Base-by-base conservation (phyloP, 2,888 invertebrate genomes). In the Lagria hirta region DNA sequence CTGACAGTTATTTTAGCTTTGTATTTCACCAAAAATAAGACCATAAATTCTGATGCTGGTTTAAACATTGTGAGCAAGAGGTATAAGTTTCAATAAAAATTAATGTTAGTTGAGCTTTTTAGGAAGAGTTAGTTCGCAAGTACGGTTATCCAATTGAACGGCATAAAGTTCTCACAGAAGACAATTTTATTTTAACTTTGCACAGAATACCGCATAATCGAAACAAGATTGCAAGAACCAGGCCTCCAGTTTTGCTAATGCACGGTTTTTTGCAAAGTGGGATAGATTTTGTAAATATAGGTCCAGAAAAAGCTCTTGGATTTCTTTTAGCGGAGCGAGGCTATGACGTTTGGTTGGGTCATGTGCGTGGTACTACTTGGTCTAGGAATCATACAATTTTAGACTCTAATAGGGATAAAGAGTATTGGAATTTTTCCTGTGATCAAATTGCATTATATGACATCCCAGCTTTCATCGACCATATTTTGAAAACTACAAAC, bases 371-470 rank as follows among this genome's bases (percentile, higher is more conserved):
- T 1, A 80, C 75, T 54, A 70, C 69, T 2, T 81, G 77, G 58
- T 71, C 73, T 14, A 65, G 67, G 14, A 60, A 58, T 2, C 80
- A 81, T 52, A 52, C 55, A 1, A 61, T 64, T 2, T 33, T 58
- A 70, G 26, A 43, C 26, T 33, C 48, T 1, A 29, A 48, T 12
- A 38, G 20, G 20, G 30, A 43, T 4, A 7, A 29, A 7, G 32
- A 30, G 13, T 46, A 36, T 10, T 46, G 29, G 12, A 27, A 46
- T 29, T 85, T 46, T 11, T 88, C 88, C 41, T 92, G 85, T 82
- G 87, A 92, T 62, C 84, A 90, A 64, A 88, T 92, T 65, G 88
- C 85, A 1, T 69, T 77, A 41, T 79, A 75, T 51, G 94, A 95
- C 68, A 62, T 93, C 18, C 89, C 93, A 0, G 81, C 86, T 0